Evolutionary conservation across 2,888 invertebrate genomes (phyloP).

Genomic region (Aphodius granarius): DNA sequence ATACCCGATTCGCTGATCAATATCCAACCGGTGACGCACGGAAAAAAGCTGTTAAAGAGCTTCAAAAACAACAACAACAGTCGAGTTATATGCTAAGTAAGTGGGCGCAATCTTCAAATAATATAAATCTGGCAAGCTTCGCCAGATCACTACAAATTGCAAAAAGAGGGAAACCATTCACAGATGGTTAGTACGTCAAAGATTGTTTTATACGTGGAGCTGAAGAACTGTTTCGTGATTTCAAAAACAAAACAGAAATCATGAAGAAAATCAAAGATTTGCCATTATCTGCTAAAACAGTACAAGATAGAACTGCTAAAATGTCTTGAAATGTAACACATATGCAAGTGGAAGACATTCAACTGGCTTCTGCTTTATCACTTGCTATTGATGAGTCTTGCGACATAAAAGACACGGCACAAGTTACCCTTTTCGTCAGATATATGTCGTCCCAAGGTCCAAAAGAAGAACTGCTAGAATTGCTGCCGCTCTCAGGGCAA

Average conservation of each 20-base stretch:
- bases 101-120: conserved; percentile 32
- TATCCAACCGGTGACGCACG: conserved; percentile 28
- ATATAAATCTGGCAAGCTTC: conserved; percentile 27
- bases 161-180: conserved; percentile 23
- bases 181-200: conserved; percentile 17
- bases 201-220: conserved; percentile 8
- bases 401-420: conserved; percentile 38
- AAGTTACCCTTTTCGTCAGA: conserved; percentile 39
- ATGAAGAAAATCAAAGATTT: conserved; percentile 34
- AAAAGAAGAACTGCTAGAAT: conserved; percentile 35
- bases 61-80: conserved; percentile 33
- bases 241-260: conserved; percentile 33
- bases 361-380: conserved; percentile 32
- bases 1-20: conserved; percentile 26
- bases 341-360: conserved; percentile 31
- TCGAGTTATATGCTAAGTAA: conserved; percentile 35
- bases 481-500: conserved; percentile 30
- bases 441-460: conserved; percentile 35
- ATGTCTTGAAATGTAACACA: conserved; percentile 36
- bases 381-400: conserved; percentile 31
- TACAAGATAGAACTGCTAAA: conserved; percentile 39
- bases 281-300: conserved; percentile 36
- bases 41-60: conserved; percentile 33
- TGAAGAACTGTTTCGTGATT: conserved; percentile 4
- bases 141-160: conserved; percentile 22